Base-by-base conservation (phyloP, 1,140 invertebrate genomes). In the Lucilia cuprina region DNA sequence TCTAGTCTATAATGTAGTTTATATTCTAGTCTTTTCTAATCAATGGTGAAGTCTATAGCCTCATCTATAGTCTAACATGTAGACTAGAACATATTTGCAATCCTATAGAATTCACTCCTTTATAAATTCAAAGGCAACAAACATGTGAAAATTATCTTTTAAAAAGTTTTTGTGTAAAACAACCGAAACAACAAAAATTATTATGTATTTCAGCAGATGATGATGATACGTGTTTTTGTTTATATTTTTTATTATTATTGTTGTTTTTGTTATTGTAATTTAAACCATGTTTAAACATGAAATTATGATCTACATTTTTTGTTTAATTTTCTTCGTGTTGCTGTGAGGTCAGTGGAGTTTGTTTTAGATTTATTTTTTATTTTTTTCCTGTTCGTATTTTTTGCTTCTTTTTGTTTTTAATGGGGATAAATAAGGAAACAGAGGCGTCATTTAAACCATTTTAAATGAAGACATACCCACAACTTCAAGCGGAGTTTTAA, bases 271-370 rank as follows among this genome's bases (percentile, higher is more conserved):
- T 70, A 12, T 70, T 70, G 65, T 70, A 25, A 19, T 19, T 21
- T 70, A 70, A 70, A 70, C n/a, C 19, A 21, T 70, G 65, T 19
- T 70, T 70, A 70, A 70, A 70, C 65, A 70, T 70, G 65, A 70
- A 70, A 70, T 70, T 70, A 70, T 70, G 65, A 70, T 70, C 65
- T 70, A 70, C 19, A 70, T 70, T 70, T 70, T 70, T 70, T 65
- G 8, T 65, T 10, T 25, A 25, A n/a, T 70, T 70, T 70, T 19
- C 2, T 3, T 30, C 25, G 25, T 30, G 25, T 30, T 70, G 65
- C 8, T 70, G 65, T 70, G 65, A 70, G 65, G 65, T 70, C 65
- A 70, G 65, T 70, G 5, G n/a, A 60, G 55, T 60, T 17, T 60
- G 55, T 17, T 60, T 60, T 60, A n/a, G 14, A 14, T 60, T 17